phyloP scores from a whole-genome alignment of 1,140 invertebrate species.

The Himalopsyche phryganea region DNA sequence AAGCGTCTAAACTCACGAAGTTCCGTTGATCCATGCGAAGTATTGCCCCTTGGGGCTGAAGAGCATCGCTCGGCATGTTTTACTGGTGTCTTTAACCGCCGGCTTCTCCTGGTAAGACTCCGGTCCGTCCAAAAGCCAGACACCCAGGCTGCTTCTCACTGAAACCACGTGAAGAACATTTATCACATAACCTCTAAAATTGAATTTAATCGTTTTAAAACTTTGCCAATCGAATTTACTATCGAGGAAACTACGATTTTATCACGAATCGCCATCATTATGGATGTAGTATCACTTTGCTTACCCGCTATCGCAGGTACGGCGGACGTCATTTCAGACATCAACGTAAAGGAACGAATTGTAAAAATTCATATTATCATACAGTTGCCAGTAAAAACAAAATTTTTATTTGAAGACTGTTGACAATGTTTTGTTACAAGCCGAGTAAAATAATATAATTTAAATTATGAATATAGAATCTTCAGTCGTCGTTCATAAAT shows the following conservation, averaged over 20 bases:
- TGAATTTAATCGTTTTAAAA: background rate
- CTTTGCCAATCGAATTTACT: background rate
- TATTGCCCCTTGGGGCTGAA: slow-evolving; percentile 67
- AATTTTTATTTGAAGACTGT: too few species aligned
- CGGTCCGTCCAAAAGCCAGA: slow-evolving; percentile 24
- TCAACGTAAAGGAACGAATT: slow-evolving; percentile 23
- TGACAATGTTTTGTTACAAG: too few species aligned
- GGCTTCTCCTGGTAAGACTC: slow-evolving; percentile 43
- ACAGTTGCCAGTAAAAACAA: background rate
- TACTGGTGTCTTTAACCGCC: slow-evolving; percentile 62
- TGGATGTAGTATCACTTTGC: slow-evolving; percentile 3
- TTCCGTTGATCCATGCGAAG: slow-evolving; percentile 64
- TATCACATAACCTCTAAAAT: slow-evolving; percentile 21
- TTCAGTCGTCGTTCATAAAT: too few species aligned
- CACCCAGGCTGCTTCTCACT: slow-evolving; percentile 28
- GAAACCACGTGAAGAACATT: slow-evolving; percentile 25
- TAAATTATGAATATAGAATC: too few species aligned
- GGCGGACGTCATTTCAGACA: slow-evolving; percentile 24
- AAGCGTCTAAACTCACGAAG: slow-evolving; percentile 38
- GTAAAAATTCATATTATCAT: background rate
- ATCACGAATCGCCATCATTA: background rate
- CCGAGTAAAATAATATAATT: too few species aligned
- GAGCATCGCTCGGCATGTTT: slow-evolving; percentile 60
- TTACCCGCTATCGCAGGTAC: slow-evolving; percentile 25
- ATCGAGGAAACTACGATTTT: background rate